These are phyloP conservation scores for Stenodema calcarata DNA, from an alignment of 2,888 invertebrate genomes.

Conservation along the genomic window DNA sequence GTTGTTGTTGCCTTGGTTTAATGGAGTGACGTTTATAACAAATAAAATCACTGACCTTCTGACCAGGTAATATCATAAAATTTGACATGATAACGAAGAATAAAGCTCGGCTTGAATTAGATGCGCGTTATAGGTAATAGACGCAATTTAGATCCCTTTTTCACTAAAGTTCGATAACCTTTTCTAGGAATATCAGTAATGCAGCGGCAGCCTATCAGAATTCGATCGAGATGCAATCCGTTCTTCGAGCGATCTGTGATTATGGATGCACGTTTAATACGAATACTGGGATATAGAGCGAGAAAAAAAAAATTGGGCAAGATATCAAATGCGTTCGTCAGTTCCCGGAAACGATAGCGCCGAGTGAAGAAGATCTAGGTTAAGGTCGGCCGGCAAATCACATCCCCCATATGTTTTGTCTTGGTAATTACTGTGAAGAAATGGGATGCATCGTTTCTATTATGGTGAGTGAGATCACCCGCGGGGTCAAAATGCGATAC, in stretches of 20 bases:
- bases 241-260: background rate
- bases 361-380: background rate
- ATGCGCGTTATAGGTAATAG: too few relatives aligned
- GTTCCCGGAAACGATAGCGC: background rate
- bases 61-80: too few relatives aligned
- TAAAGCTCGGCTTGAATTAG: too few relatives aligned
- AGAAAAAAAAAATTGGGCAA: background rate
- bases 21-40: too few relatives aligned
- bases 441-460: background rate
- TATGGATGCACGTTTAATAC: background rate
- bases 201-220: background rate
- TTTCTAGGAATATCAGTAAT: background rate
- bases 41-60: too few relatives aligned
- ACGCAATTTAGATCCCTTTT: too few relatives aligned
- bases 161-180: background rate
- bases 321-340: background rate
- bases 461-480: background rate
- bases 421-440: background rate
- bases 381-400: background rate
- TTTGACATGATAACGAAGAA: too few relatives aligned
- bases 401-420: background rate
- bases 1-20: too few relatives aligned
- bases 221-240: background rate
- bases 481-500: background rate
- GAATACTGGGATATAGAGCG: background rate